phyloP scores from a whole-genome alignment of 1,140 invertebrate genomes.

The Drosophila pectinifera region DNA sequence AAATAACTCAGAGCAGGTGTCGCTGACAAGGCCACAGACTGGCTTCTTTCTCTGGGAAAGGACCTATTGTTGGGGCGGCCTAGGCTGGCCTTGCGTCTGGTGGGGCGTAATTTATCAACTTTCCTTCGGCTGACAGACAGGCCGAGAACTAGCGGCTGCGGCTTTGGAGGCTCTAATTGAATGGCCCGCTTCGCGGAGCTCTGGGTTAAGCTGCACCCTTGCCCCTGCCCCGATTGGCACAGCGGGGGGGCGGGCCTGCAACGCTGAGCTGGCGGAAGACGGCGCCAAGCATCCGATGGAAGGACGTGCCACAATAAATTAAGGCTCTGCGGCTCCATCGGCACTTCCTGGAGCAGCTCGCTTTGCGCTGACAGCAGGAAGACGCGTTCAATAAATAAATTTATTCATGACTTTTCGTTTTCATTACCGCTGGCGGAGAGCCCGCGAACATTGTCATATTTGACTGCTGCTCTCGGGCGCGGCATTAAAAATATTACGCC shows the following conservation, averaged over 20 bases:
- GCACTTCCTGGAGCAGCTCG: constrained; percentile 23
- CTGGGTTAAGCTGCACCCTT: constrained; percentile 40
- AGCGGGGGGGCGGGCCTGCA: constrained; percentile 23
- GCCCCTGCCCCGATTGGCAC: constrained; percentile 18
- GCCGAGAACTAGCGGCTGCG: constrained; percentile 17
- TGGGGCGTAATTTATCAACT: constrained; percentile 72
- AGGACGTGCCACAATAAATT: constrained; percentile 69
- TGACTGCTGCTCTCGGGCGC: constrained; percentile 27
- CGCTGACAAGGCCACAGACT: constrained; percentile 33
- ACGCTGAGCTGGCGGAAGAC: constrained; percentile 31
- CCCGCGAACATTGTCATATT: constrained; percentile 33
- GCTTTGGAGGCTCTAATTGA: constrained; percentile 58
- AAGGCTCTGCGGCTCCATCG: constrained; percentile 48
- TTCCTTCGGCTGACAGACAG: constrained; percentile 65
- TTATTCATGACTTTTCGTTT: constrained; percentile 66
- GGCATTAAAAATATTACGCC: constrained; percentile 37
- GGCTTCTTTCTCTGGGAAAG: not conserved
- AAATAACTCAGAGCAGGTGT: constrained; percentile 62
- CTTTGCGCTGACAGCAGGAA: constrained; percentile 26
- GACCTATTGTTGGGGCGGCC: constrained; percentile 24
- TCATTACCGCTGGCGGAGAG: constrained; percentile 12
- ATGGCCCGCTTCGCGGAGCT: constrained; percentile 40
- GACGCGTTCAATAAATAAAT: constrained; percentile 56
- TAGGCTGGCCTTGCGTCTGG: constrained; percentile 20
- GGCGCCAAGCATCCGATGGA: constrained; percentile 42